Conservation (phyloP, 92 coral and sea anemone genomes). For the Plumapathes pennacea region DNA sequence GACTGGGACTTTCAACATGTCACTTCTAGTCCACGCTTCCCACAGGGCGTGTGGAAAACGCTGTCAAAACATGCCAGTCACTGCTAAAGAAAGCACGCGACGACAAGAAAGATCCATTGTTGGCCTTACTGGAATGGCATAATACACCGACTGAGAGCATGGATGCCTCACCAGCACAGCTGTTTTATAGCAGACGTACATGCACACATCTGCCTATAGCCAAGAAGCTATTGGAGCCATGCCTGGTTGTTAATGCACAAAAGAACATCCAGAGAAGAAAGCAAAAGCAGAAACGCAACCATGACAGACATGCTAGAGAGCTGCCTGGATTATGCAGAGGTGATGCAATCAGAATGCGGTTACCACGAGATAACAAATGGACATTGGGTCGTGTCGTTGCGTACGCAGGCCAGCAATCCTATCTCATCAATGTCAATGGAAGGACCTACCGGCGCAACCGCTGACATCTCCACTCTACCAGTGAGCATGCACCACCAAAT, state of each 20-base stretch:
- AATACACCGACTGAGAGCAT: slow-evolving; percentile 17
- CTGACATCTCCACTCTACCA: slow-evolving; percentile 7
- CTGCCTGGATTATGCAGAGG: slow-evolving; percentile 19
- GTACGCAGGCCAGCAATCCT: slow-evolving; percentile 18
- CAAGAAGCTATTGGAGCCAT: not conserved
- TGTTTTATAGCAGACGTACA: slow-evolving; percentile 23
- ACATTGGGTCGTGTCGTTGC: slow-evolving; percentile 28
- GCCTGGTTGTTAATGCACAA: not conserved
- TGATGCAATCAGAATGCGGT: slow-evolving; percentile 33
- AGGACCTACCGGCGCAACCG: slow-evolving; percentile 15
- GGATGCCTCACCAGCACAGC: slow-evolving; percentile 32
- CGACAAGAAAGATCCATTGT: slow-evolving; percentile 19
- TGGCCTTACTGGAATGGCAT: slow-evolving; percentile 37
- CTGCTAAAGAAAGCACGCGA: slow-evolving; percentile 27
- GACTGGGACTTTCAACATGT: slow-evolving; percentile 26
- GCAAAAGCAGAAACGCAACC: slow-evolving; percentile 14
- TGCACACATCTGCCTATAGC: slow-evolving; percentile 18
- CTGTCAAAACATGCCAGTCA: slow-evolving; percentile 30
- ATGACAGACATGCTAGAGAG: slow-evolving; percentile 11
- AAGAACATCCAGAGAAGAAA: slow-evolving; percentile 12
- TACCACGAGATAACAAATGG: slow-evolving; percentile 17
- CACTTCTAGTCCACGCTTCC: slow-evolving; percentile 20
- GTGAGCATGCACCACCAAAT: too few species aligned
- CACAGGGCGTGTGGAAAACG: slow-evolving; percentile 20
- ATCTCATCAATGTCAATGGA: slow-evolving; percentile 6